These are phyloP conservation scores for Porites lutea DNA, from an alignment of 64 coral and sea anemone species.

Conservation along the genomic window DNA sequence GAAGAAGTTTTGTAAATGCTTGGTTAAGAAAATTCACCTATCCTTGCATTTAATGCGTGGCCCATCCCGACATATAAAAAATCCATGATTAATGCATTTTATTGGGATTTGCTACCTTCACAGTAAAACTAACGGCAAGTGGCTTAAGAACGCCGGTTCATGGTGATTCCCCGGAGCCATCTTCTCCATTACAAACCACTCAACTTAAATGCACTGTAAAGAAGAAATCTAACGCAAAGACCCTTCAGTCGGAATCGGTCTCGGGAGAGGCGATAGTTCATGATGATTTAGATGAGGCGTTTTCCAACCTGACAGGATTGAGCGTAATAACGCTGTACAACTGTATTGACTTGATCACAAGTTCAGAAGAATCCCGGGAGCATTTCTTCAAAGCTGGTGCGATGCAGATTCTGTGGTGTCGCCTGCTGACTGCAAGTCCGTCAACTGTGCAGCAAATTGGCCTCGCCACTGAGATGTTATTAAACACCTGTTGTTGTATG, in stretches of 20 bases:
- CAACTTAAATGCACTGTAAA: not conserved
- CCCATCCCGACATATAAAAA: too few relatives aligned
- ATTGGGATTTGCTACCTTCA: not conserved
- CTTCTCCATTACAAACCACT: not conserved
- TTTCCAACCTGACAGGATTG: slow-evolving; percentile 67
- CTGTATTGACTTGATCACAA: slow-evolving; percentile 75
- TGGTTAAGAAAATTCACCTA: too few relatives aligned
- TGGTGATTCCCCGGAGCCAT: not conserved
- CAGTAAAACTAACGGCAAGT: slow-evolving; percentile 62
- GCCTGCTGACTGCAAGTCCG: slow-evolving; percentile 70
- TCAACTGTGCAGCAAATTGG: slow-evolving; percentile 76
- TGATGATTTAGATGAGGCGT: slow-evolving; percentile 95
- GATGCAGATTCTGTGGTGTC: slow-evolving; percentile 86
- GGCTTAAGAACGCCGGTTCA: slow-evolving; percentile 29
- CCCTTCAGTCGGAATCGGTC: not conserved
- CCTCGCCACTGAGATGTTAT: slow-evolving; percentile 77
- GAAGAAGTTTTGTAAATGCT: too few relatives aligned
- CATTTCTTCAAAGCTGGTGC: slow-evolving; percentile 76
- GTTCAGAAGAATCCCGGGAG: slow-evolving; percentile 64
- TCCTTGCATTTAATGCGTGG: too few relatives aligned
- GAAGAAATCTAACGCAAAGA: not conserved
- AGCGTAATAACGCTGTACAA: slow-evolving; percentile 86
- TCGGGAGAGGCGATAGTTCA: slow-evolving; percentile 51
- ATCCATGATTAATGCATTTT: too few relatives aligned
- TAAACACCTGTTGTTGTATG: slow-evolving; percentile 75